Base-by-base conservation (phyloP, 2,888 invertebrate species). In the Drosophila phalerata region DNA sequence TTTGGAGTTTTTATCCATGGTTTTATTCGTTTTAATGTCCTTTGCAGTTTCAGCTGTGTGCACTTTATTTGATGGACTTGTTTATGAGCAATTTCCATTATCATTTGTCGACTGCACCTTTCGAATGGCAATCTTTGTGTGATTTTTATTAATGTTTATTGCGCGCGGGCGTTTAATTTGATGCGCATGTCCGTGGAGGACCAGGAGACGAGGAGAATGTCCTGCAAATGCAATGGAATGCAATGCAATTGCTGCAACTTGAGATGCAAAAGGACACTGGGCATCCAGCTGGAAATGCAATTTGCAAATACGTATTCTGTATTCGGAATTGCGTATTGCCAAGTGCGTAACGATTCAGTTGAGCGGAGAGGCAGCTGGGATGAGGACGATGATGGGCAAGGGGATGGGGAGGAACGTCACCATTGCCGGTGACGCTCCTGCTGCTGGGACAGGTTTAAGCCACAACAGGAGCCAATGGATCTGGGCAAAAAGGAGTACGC, bases 61-160 rank as follows among this genome's bases (percentile, higher is more conserved):
- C 86, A 88, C 88, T 85, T 88, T 88, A 85, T 83, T 88, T 88
- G 84, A 85, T 85, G 84, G 84, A 88, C 86, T 85, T 85, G 84
- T 85, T 85, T 85, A 85, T 85, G 84, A 85, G 84, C 79, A 85
- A 88, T 85, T 72, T 52, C 68, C 76, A 72, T 77, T 74, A 61
- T 66, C 80, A 60, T 71, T 69, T 69, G 58, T 56, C 51, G 43
- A 15, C 61, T 71, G 76, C 82, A 82, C 81, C 85, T 86, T 70
- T 61, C 61, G 55, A 75, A 68, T 66, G 63, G 68, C 81, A 85
- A 88, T 88, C 85, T 85, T 74, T 83, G 86, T 88, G 86, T 78
- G 72, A 80, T 80, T 85, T 85, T 88, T 85, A 88, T 88, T 85
- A 85, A 88, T 88, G 84, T 85, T 85, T 84, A 84, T 86, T 79